phyloP scores from a whole-genome alignment of 2,888 invertebrate species.

The Cosmia pyralina region DNA sequence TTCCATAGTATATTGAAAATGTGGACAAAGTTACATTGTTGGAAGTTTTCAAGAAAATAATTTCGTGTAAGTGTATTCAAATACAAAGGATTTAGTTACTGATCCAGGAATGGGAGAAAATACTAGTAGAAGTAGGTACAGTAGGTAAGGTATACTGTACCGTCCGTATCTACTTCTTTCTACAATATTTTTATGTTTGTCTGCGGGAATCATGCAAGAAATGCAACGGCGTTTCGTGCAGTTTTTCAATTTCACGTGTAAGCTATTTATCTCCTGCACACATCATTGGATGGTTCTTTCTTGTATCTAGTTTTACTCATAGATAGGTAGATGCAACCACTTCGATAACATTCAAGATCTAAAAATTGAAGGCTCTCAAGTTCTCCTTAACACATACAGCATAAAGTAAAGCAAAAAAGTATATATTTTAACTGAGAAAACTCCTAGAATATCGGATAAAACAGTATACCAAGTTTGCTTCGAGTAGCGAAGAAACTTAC shows the following conservation, averaged over 20 bases:
- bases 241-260: constrained; percentile 16
- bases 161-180: not conserved
- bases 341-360: not conserved
- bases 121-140: no score
- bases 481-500: constrained; percentile 43
- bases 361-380: constrained; percentile 6
- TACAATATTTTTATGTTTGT: constrained; percentile 11
- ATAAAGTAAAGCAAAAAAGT: constrained; percentile 50
- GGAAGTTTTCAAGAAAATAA: constrained; percentile 35
- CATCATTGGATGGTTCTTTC: not conserved
- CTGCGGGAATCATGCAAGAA: not conserved
- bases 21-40: constrained; percentile 50
- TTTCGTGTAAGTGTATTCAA: constrained; percentile 23
- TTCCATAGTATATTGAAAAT: constrained; percentile 73
- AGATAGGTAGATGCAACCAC: not conserved
- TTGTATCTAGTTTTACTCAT: not conserved
- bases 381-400: not conserved
- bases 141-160: not conserved
- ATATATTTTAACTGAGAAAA: constrained; percentile 31
- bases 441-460: constrained; percentile 49
- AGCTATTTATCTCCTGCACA: not conserved
- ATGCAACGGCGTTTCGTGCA: not conserved
- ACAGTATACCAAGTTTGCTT: constrained; percentile 46
- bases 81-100: constrained; percentile 24
- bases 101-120: constrained; percentile 5